These are phyloP conservation scores for Hartigia nigra DNA, from an alignment of 2,888 invertebrate genomes.

Conservation along the genomic window DNA sequence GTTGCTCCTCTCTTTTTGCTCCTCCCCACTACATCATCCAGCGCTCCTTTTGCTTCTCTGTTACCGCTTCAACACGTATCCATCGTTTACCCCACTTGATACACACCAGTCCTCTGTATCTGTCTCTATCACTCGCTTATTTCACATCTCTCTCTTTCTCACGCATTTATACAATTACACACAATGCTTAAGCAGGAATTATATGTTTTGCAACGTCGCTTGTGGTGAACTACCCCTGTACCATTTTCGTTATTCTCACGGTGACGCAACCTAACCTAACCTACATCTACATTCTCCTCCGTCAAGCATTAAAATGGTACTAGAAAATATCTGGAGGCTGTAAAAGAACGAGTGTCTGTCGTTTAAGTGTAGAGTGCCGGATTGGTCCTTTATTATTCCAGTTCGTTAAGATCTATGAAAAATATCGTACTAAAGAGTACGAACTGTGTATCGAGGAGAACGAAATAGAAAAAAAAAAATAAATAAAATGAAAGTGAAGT, in stretches of 20 bases:
- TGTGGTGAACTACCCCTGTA: constrained; percentile 31
- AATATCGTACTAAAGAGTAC: background rate
- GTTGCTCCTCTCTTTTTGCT: background rate
- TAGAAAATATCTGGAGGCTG: background rate
- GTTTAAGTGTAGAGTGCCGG: background rate
- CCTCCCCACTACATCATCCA: background rate
- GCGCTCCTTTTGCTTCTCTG: background rate
- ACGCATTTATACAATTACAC: constrained; percentile 25
- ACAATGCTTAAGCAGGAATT: constrained; percentile 36
- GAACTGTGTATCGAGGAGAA: background rate
- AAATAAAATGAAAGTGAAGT: background rate
- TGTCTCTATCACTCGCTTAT: constrained; percentile 1
- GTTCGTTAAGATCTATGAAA: background rate
- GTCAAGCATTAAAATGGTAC: background rate
- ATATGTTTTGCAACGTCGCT: constrained; percentile 41
- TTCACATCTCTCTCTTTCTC: background rate
- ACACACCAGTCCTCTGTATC: background rate
- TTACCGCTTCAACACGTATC: background rate
- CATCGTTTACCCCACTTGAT: background rate
- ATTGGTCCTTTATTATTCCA: background rate
- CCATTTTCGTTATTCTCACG: background rate
- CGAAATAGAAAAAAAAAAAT: background rate
- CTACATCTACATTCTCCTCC: background rate
- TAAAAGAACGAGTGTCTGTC: background rate
- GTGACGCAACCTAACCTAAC: background rate